Evolutionary conservation across 2,113 vertebrate species (phyloP).

Genomic region (Tragelaphus scriptus): DNA sequence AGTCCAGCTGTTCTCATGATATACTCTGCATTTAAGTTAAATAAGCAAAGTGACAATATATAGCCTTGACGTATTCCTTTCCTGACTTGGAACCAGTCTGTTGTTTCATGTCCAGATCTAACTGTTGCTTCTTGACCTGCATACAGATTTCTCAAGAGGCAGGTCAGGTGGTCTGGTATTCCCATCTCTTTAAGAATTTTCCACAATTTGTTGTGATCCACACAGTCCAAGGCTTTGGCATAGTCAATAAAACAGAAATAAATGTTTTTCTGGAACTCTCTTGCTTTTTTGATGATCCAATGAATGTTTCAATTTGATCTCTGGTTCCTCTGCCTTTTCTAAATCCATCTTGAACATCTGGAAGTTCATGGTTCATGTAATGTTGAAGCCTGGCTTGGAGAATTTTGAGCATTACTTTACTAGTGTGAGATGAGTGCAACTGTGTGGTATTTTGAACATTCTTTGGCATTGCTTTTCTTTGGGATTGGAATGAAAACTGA

Average conservation of each 20-base stretch:
- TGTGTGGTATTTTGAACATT: background rate
- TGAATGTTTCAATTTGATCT: background rate
- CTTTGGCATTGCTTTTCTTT: background rate
- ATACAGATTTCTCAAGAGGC: background rate
- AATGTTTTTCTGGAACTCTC: background rate
- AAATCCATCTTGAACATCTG: background rate
- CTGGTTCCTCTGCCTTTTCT: background rate
- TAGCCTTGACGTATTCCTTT: background rate
- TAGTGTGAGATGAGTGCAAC: background rate
- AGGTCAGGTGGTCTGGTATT: background rate
- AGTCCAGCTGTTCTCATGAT: rapidly evolving
- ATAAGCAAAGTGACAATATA: background rate
- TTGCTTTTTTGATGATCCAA: background rate
- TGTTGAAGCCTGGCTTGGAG: background rate
- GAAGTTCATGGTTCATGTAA: background rate
- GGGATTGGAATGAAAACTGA: background rate
- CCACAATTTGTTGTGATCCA: background rate
- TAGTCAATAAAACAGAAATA: background rate
- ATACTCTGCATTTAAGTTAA: background rate
- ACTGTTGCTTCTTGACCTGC: background rate
- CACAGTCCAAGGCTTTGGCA: background rate
- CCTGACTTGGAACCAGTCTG: background rate
- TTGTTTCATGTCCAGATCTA: background rate
- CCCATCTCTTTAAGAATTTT: background rate
- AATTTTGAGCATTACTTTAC: background rate